A percentile compares a stretch with the other conserved stretches of the same genome.
Evolutionary conservation across 2,797 vertebrate genomes (phyloP).

Genomic region (Parotocinclus haroldoi): DNA sequence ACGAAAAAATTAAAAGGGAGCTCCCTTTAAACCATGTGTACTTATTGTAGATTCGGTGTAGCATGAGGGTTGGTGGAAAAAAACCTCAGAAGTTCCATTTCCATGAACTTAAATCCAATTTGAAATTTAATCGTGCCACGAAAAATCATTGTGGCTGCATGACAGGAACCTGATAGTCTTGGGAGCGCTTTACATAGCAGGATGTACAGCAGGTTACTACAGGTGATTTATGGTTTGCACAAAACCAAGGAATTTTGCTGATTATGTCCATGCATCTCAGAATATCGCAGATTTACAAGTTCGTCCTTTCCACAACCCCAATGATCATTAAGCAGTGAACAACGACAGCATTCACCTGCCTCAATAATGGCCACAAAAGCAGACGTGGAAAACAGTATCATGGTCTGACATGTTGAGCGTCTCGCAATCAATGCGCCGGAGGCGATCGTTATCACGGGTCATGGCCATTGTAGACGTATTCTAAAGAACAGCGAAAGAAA

Average conservation of each 20-base stretch:
- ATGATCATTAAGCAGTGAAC: slow-evolving; percentile 34
- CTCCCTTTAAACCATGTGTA: no score
- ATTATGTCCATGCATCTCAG: slow-evolving; percentile 32
- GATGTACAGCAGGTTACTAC: slow-evolving; percentile 6
- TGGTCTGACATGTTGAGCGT: slow-evolving; percentile 7
- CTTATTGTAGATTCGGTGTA: no score
- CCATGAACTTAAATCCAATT: no score
- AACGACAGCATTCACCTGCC: slow-evolving; percentile 20
- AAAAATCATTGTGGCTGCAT: slow-evolving; percentile 4
- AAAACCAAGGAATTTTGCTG: slow-evolving; percentile 31
- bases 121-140: no score
- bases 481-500: slow-evolving; percentile 8
- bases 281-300: slow-evolving; percentile 31
- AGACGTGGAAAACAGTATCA: neutral
- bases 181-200: slow-evolving; percentile 8
- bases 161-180: slow-evolving; percentile 18
- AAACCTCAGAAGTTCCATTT: no score
- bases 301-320: slow-evolving; percentile 21
- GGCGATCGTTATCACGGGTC: slow-evolving; percentile 11
- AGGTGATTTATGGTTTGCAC: slow-evolving; percentile 38
- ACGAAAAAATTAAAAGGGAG: no score
- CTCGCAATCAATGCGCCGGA: slow-evolving; percentile 10
- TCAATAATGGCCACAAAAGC: slow-evolving; percentile 9
- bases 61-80: no score
- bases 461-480: slow-evolving; percentile 2